These are phyloP conservation scores for Alligator mississippiensis DNA, from an alignment of 2,113 vertebrate genomes.

Conservation along the genomic window DNA sequence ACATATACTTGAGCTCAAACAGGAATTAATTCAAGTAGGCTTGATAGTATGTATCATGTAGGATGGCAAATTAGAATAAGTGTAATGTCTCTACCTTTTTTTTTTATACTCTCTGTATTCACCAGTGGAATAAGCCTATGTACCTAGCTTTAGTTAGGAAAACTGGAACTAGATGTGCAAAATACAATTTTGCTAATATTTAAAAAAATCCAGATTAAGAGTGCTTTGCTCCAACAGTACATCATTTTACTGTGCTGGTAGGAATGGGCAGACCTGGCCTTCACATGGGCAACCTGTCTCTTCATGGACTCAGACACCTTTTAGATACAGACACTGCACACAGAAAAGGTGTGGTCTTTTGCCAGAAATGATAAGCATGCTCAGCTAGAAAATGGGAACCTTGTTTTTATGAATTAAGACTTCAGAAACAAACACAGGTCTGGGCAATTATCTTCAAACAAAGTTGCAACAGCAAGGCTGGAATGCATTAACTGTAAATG, in stretches of 20 bases:
- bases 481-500: constrained; percentile 77
- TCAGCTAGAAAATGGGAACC: constrained; percentile 30
- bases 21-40: neutral
- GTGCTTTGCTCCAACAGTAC: neutral
- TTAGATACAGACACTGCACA: neutral
- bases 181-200: neutral
- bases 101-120: neutral
- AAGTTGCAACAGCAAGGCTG: constrained; percentile 65
- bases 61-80: neutral
- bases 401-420: constrained; percentile 62
- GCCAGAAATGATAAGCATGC: neutral
- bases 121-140: neutral
- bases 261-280: neutral
- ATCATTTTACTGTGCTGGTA: too few species aligned
- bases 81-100: neutral
- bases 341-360: neutral
- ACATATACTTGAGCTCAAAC: neutral
- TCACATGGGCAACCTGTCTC: neutral
- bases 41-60: neutral
- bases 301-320: neutral
- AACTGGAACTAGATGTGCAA: rapidly evolving
- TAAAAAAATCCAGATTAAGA: neutral
- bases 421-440: constrained; percentile 59
- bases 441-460: constrained; percentile 63
- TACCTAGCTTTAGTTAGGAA: neutral